These are phyloP conservation scores for Sander lucioperca DNA, from an alignment of 2,113 vertebrate species.

Conservation along the genomic window DNA sequence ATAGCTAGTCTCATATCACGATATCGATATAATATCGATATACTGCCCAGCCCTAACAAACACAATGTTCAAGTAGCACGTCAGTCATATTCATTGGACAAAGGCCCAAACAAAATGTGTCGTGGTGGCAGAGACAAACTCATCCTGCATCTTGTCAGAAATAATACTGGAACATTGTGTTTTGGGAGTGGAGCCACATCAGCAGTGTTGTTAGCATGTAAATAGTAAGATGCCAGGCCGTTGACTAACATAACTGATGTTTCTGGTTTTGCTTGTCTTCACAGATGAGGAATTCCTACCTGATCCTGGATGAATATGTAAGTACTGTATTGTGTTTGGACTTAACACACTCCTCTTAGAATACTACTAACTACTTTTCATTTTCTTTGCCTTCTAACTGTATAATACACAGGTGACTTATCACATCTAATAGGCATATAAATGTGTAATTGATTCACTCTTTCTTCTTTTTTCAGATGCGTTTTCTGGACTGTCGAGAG, in stretches of 20 bases:
- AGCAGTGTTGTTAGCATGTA: background rate
- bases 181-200: background rate
- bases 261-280: slow-evolving; percentile 48
- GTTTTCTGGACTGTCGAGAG: slow-evolving; percentile 91
- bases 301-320: slow-evolving; percentile 98
- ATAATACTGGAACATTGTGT: background rate
- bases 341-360: background rate
- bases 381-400: background rate
- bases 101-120: too few species aligned
- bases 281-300: slow-evolving; percentile 97
- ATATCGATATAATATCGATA: too few species aligned
- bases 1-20: too few species aligned
- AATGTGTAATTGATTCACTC: background rate
- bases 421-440: background rate
- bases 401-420: background rate
- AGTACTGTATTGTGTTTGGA: slow-evolving; percentile 74
- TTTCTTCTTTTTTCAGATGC: slow-evolving; percentile 86
- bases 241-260: background rate
- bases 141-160: background rate
- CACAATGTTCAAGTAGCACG: background rate
- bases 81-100: background rate
- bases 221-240: background rate
- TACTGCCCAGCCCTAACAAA: background rate
- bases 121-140: background rate
- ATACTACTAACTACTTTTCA: background rate